These are phyloP conservation scores for human DNA, from an alignment of 2,113 vertebrate species.

Conservation along the genomic window GRCh38 chr16:88008501-88009000, in stretches of 20 bases:
- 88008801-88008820: not conserved
- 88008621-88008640: not conserved
- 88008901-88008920: not conserved
- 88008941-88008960: not conserved
- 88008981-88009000: not conserved
- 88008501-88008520: not conserved
- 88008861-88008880: not conserved
- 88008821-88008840: not conserved
- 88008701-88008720: not conserved
- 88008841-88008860: not conserved
- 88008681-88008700: not conserved
- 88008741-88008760: not conserved
- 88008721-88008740: not conserved
- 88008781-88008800: fast-evolving
- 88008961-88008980: not conserved
- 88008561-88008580: not conserved
- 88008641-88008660: not conserved
- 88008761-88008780: not conserved
- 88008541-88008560: not conserved
- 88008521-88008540: too few species aligned
- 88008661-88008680: not conserved
- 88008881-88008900: not conserved
- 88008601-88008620: not conserved
- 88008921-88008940: not conserved
- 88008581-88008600: not conserved